Evolutionary conservation across 2,113 vertebrate species (phyloP).

Genomic region (Ciconia maguari): DNA sequence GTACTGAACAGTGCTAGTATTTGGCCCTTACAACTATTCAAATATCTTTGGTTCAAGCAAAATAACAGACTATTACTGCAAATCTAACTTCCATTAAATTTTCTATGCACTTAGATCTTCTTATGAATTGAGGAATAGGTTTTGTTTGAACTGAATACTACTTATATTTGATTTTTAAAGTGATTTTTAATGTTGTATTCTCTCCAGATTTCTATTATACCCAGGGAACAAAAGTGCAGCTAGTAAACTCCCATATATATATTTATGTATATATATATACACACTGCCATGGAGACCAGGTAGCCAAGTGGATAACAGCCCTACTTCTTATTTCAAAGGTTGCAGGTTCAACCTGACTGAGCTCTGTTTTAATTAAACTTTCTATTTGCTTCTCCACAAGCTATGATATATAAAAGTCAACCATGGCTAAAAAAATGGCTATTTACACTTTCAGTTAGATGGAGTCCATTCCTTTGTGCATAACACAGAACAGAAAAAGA

Average conservation of each 20-base stretch:
- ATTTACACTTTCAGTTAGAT: background rate
- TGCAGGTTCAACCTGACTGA: background rate
- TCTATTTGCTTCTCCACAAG: background rate
- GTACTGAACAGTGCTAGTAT: background rate
- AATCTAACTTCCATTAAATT: constrained; percentile 24
- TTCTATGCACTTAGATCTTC: background rate
- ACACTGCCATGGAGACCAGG: background rate
- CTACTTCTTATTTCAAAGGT: background rate
- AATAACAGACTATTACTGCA: background rate
- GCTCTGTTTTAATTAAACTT: constrained; percentile 15
- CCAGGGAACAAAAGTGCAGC: background rate
- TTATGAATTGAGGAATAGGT: background rate
- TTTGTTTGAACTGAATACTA: constrained; percentile 18
- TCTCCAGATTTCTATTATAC: background rate
- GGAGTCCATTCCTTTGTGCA: background rate
- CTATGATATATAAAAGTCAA: background rate
- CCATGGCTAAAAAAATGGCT: background rate
- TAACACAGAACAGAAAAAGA: background rate
- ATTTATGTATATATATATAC: background rate
- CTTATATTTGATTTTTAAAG: constrained; percentile 16
- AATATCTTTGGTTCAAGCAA: background rate
- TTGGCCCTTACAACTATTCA: background rate
- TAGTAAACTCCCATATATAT: background rate
- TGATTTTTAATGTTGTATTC: background rate
- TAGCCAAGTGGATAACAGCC: background rate